Base-by-base conservation (phyloP, 92 coral and sea anemone species). In the Epizoanthus stellaris region DNA sequence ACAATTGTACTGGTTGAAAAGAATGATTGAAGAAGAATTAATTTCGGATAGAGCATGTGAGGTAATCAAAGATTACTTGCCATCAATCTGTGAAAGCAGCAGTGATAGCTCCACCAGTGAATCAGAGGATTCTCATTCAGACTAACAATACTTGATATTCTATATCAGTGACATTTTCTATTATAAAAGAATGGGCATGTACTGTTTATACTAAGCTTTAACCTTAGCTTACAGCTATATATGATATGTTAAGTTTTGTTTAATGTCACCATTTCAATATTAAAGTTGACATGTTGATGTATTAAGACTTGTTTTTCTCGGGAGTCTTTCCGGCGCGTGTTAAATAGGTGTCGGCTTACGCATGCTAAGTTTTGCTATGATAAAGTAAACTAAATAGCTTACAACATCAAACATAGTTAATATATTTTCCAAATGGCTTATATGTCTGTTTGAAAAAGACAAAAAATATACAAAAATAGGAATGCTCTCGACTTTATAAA, bases 281-380 rank as follows among this genome's bases (percentile, higher is more conserved):
- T 67, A 68, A 64, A 81, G 72, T 81, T 68, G 76, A 81, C 61
- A 67, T 47, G 77, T 82, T 71, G 87, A 83, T 83, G 60, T 76
- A 69, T 83, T 57, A 49, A 53, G 77, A 57, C 66, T 69, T 83
- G 76, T 83, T 83, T 83, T 67, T 83, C 68, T 83, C 52, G 1
- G 52, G 52, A 45, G 52, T 45, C 52, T 45, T 45, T 45, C 52
- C 52, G 52, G 49, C 9, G 52, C 9, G 52, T 45, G 52, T 45
- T 45, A 43, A 45, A 45, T 45, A 45, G 52, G 52, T 45, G 52
- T 45, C 52, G 11, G 52, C 52, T 45, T 45, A 45, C 52, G 52
- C 8, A 45, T 1, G 52, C 52, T 45, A 45, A 4, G 10, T 4
- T 45, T 4, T 45, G 52, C 52, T 45, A 0, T 45, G 52, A 45